These are phyloP conservation scores for Sminthopsis crassicaudata DNA, from an alignment of 2,113 vertebrate species.

Conservation along the genomic window DNA sequence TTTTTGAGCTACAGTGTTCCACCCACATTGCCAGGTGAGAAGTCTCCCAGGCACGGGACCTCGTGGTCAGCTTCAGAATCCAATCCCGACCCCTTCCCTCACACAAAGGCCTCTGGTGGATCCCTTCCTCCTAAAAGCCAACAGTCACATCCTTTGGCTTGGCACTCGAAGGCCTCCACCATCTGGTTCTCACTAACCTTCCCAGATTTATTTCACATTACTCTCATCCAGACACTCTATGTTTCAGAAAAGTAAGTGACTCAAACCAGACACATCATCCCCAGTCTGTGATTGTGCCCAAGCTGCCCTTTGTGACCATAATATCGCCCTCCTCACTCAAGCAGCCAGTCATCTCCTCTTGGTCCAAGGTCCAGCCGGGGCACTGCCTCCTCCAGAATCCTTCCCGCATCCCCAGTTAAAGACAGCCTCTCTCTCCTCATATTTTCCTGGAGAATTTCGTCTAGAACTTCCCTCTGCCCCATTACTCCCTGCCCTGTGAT, in stretches of 20 bases:
- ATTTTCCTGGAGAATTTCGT: neutral
- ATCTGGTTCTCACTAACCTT: neutral
- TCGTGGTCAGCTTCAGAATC: neutral
- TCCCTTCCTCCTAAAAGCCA: neutral
- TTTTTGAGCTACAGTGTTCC: neutral
- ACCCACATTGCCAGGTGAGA: neutral
- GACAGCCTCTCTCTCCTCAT: neutral
- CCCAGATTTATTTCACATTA: neutral
- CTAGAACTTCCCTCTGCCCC: neutral
- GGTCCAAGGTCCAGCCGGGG: neutral
- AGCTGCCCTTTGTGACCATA: neutral
- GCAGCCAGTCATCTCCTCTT: neutral
- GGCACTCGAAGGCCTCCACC: neutral
- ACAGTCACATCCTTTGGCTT: neutral
- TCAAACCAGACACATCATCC: neutral
- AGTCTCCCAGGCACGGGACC: neutral
- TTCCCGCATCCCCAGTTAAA: neutral
- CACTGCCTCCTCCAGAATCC: neutral
- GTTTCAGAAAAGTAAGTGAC: neutral
- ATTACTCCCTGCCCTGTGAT: neutral
- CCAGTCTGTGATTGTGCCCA: neutral
- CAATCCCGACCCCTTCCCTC: neutral
- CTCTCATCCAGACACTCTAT: neutral
- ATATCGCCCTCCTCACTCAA: neutral
- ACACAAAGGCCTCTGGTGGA: neutral